A percentile compares a stretch with the other conserved stretches of the same genome.
Conservation (phyloP, 2,797 vertebrate species). For the Clarias laeviceps region DNA sequence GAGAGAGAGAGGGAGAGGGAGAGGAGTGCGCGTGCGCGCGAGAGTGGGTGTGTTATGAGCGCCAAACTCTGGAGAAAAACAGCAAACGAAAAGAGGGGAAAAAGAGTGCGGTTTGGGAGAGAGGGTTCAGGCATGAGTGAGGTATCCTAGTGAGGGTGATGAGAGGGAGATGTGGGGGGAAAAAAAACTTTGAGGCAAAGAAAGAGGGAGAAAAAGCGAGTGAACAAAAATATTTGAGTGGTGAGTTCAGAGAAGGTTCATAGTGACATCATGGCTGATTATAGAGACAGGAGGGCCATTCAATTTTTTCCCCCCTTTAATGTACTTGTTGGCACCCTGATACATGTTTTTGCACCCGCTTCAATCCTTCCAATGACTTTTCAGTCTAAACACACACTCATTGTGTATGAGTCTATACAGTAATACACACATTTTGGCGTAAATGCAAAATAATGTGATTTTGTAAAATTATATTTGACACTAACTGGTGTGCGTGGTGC, state of each 20-base stretch:
- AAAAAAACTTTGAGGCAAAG: constrained; percentile 49
- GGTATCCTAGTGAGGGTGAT: constrained; percentile 58
- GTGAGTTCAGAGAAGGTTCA: constrained; percentile 82
- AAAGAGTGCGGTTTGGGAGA: constrained; percentile 67
- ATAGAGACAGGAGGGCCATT: constrained; percentile 75
- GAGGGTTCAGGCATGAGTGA: constrained; percentile 63
- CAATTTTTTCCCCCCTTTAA: constrained; percentile 74
- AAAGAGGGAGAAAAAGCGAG: constrained; percentile 62
- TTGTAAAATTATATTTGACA: constrained; percentile 38
- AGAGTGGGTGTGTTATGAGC: constrained; percentile 39
- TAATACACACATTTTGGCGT: constrained; percentile 61
- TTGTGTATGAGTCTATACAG: constrained; percentile 47
- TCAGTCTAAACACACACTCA: constrained; percentile 52
- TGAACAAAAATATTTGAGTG: constrained; percentile 65
- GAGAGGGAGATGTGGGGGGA: constrained; percentile 60
- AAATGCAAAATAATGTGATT: constrained; percentile 41
- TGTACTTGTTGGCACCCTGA: constrained; percentile 67
- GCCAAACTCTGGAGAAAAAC: constrained; percentile 57
- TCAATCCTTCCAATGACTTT: constrained; percentile 24
- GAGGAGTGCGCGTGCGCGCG: constrained; percentile 40
- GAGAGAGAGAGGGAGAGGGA: background rate
- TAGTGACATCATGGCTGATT: constrained; percentile 82
- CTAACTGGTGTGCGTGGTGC: constrained; percentile 31
- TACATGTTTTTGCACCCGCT: constrained; percentile 46
- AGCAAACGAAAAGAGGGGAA: constrained; percentile 63